phyloP scores from a whole-genome alignment of 2,888 invertebrate species.

The Acleris emargana region DNA sequence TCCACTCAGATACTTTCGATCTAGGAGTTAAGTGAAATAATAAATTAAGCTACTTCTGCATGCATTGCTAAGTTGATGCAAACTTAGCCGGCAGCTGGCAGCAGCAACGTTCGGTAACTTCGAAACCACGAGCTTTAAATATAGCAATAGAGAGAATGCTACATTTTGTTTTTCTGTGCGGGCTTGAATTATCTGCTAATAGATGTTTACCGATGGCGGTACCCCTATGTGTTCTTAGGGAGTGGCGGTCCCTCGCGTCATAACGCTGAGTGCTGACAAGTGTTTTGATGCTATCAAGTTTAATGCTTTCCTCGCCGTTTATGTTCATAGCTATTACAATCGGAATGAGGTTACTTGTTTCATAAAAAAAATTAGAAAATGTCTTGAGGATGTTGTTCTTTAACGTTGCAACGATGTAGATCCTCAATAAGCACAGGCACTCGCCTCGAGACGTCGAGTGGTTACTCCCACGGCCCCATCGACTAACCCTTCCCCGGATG shows the following conservation, averaged over 20 bases:
- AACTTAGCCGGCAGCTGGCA: neutral
- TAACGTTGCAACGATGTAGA: conserved; percentile 15
- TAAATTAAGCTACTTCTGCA: conserved; percentile 46
- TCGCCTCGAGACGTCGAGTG: conserved; percentile 10
- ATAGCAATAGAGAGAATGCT: neutral
- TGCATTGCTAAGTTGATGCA: conserved; percentile 39
- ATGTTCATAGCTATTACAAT: conserved; percentile 55
- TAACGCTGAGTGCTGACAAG: conserved; percentile 63
- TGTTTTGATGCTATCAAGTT: conserved; percentile 70
- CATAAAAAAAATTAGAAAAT: conserved; percentile 9
- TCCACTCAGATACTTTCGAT: conserved; percentile 49
- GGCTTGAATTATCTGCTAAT: conserved; percentile 27
- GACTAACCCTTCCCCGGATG: conserved; percentile 45
- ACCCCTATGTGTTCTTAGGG: conserved; percentile 34
- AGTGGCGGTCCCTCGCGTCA: conserved; percentile 37
- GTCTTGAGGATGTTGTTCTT: conserved; percentile 26
- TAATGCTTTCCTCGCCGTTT: conserved; percentile 59
- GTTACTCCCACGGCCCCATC: conserved; percentile 47
- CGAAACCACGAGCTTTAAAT: neutral
- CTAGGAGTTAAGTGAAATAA: conserved; percentile 49
- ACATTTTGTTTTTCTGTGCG: neutral
- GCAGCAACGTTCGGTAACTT: neutral
- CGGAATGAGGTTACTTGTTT: conserved; percentile 2
- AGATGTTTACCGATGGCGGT: conserved; percentile 33
- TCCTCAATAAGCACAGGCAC: conserved; percentile 21